Evolutionary conservation across 1,140 invertebrate genomes (phyloP), one percentile per base, ranked within the genome.

Genomic region (Gonioctena quinquepunctata): DNA sequence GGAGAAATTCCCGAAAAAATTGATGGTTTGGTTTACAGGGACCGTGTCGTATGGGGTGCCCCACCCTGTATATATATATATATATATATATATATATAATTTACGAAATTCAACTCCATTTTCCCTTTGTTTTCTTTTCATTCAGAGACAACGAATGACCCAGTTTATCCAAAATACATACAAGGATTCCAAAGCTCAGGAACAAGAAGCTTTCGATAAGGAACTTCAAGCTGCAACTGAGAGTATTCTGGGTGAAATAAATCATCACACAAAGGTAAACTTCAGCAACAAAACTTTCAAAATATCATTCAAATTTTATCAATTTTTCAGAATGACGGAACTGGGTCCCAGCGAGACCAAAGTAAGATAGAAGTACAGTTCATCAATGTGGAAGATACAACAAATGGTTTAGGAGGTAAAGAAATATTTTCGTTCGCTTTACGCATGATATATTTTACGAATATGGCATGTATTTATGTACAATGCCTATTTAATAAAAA

Each of bases 181-280:
- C 11, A 73, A 68, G 21, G 72, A 75, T 42, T 71, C 26, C 19
- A 66, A 68, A 52, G 68, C 66, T 21, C 71, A 78, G 26, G 54
- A 75, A 54, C 75, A 79, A 65, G 76, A 79, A 21, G 66, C 28
- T 25, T 63, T 76, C 22, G 80, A 81, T 64, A 76, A 76, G 49
- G 82, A 84, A 74, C 66, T 83, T 19, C 76, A 77, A 73, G 76
- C 78, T n/a, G 82, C 82, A 13, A 83, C 82, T 21, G 79, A 82
- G 13, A 83, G 81, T 66, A 84, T 84, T 64, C 69, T 77, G 50
- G 74, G 70, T n/a, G 74, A 76, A 69, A 76, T 73, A 16, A 56
- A 76, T 19, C 48, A 23, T 16, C 68, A 70, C 52, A 73, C 57
- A 25, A 54, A 48, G 48, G 33, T 66, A 13, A 56, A 50, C n/a